Conservation (phyloP, 2,113 vertebrate genomes). For the Macquaria ambigua region DNA sequence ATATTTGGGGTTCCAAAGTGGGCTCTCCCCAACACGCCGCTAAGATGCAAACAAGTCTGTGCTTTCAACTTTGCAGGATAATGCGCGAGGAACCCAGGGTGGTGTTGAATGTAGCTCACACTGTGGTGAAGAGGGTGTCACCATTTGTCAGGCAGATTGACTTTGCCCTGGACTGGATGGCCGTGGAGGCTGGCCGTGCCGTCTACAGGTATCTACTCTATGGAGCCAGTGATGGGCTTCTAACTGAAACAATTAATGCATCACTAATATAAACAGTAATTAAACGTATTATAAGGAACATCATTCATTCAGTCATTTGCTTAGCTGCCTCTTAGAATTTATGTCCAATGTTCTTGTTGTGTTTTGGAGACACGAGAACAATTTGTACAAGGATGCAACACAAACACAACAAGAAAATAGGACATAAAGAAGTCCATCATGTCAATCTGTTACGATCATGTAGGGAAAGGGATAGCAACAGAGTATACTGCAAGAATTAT, state of each 20-base stretch:
- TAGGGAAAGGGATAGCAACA: not conserved
- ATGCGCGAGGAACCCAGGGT: conserved; percentile 92
- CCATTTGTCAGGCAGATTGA: conserved; percentile 95
- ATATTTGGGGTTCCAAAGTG: no score
- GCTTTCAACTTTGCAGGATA: conserved; percentile 84
- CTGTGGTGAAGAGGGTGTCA: conserved; percentile 91
- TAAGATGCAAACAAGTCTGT: not conserved
- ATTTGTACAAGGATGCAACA: not conserved
- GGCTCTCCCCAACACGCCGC: not conserved
- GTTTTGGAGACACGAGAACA: not conserved
- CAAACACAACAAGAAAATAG: not conserved
- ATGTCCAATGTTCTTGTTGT: not conserved
- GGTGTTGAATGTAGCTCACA: conserved; percentile 92
- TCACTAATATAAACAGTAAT: not conserved
- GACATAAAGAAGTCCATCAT: not conserved
- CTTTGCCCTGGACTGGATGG: conserved; percentile 98
- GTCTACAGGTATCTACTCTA: conserved; percentile 89
- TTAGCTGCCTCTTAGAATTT: not conserved
- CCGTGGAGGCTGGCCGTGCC: conserved; percentile 93
- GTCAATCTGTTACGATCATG: not conserved
- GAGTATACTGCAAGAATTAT: not conserved
- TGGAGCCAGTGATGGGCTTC: not conserved
- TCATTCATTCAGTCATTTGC: not conserved
- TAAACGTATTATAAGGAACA: no score
- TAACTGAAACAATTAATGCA: not conserved